phyloP scores from a whole-genome alignment of 2,797 vertebrate species.

The Fistularia commersonii region DNA sequence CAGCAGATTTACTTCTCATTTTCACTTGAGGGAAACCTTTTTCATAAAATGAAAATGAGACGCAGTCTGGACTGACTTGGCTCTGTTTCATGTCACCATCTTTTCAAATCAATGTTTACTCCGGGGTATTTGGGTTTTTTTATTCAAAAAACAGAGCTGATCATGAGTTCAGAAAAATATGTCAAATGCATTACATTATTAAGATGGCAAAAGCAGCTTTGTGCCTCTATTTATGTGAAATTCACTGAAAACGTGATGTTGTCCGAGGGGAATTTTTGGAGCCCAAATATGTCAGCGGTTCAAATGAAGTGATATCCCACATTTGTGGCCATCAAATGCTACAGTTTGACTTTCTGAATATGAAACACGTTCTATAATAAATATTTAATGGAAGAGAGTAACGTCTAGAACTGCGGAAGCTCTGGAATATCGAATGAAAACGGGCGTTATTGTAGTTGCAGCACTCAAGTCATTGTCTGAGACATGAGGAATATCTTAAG shows the following conservation, averaged over 20 bases:
- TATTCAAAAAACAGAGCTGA: constrained; percentile 67
- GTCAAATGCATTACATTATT: constrained; percentile 42
- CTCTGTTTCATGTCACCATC: constrained; percentile 39
- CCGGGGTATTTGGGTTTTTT: constrained; percentile 37
- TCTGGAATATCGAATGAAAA: constrained; percentile 1
- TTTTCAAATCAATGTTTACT: constrained; percentile 54
- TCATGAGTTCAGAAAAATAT: constrained; percentile 44
- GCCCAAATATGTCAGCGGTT: constrained; percentile 1
- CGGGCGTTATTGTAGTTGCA: neutral
- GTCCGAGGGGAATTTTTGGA: constrained; percentile 9
- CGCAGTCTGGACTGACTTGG: constrained; percentile 39
- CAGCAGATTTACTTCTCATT: constrained; percentile 42
- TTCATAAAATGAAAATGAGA: constrained; percentile 57
- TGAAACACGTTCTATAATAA: constrained; percentile 23
- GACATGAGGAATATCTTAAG: too few relatives aligned
- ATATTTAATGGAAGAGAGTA: constrained; percentile 11
- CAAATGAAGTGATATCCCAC: constrained; percentile 30
- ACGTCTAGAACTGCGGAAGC: neutral
- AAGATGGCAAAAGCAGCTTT: constrained; percentile 28
- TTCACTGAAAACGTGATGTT: constrained; percentile 17
- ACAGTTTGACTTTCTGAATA: constrained; percentile 9
- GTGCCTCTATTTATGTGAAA: constrained; percentile 25
- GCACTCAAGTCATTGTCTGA: neutral
- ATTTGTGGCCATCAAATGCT: constrained; percentile 16
- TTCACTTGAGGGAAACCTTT: constrained; percentile 54